Percentiles rank a stretch among this genome's conserved stretches.
Conservation (phyloP, 2,888 invertebrate species). For the Macrophya annulata region DNA sequence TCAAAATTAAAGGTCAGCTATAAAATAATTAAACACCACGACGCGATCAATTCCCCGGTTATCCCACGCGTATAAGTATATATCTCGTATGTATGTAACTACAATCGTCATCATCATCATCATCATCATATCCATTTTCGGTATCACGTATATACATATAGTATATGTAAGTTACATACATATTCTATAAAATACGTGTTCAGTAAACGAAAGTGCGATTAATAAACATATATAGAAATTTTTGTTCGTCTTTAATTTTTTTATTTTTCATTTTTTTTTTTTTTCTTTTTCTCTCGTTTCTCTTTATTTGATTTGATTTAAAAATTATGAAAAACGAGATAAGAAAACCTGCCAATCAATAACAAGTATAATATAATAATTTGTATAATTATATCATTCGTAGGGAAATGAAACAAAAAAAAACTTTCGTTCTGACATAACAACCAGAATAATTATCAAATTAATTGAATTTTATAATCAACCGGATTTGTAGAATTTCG, state of each 20-base stretch:
- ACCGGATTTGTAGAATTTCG: not conserved
- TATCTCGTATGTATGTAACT: not conserved
- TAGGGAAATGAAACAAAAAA: too few relatives aligned
- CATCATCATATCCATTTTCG: slow-evolving; percentile 2
- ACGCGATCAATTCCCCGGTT: slow-evolving; percentile 27
- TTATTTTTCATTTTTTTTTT: too few relatives aligned
- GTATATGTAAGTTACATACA: not conserved
- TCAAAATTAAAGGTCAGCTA: not conserved
- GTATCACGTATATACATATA: not conserved
- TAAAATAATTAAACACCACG: not conserved
- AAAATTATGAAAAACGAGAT: too few relatives aligned
- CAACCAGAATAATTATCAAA: too few relatives aligned
- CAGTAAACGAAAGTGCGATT: slow-evolving; percentile 21
- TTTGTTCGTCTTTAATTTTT: not conserved
- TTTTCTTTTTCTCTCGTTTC: not conserved
- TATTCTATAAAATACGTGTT: not conserved
- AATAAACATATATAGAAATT: not conserved
- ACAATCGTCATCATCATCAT: not conserved
- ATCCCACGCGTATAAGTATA: slow-evolving; percentile 32
- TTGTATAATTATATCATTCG: too few relatives aligned
- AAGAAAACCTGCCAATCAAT: too few relatives aligned
- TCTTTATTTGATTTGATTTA: not conserved
- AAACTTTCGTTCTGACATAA: not conserved
- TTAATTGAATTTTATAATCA: not conserved
- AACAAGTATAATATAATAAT: too few relatives aligned